Evolutionary conservation across 2,113 vertebrate genomes (phyloP).

Genomic region (Pollimyrus isidori): DNA sequence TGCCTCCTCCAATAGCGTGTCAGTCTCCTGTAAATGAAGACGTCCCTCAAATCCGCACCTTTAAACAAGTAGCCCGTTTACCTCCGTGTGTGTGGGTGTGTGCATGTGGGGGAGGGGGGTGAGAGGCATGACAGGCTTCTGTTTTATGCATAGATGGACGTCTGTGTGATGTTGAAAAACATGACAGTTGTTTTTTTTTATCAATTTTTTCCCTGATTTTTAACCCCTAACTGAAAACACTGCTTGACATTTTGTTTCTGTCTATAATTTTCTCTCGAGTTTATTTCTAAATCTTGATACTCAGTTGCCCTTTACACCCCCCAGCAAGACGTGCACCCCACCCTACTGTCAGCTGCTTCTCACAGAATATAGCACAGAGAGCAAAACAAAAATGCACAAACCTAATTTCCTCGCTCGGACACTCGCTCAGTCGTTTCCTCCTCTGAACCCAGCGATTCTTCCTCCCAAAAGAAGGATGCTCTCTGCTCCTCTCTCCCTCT

Average conservation of each 20-base stretch:
- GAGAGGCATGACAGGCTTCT: neutral
- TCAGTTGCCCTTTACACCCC: neutral
- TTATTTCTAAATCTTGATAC: neutral
- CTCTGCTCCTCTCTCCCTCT: neutral
- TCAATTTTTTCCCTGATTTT: neutral
- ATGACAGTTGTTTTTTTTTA: neutral
- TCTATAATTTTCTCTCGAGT: neutral
- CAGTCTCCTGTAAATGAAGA: neutral
- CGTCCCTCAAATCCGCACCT: neutral
- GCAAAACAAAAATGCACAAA: slow-evolving; percentile 24
- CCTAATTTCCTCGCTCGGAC: slow-evolving; percentile 22
- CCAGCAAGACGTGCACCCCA: neutral
- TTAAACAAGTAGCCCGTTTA: neutral
- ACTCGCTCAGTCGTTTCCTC: neutral
- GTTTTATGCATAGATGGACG: neutral
- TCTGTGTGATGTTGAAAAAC: neutral
- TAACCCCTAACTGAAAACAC: neutral
- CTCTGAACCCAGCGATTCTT: neutral
- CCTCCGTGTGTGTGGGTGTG: neutral
- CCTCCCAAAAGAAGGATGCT: neutral
- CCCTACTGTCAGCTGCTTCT: neutral
- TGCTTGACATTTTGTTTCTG: neutral
- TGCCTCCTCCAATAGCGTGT: neutral
- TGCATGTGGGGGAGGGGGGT: neutral
- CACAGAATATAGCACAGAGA: neutral